phyloP scores from a whole-genome alignment of 2,113 vertebrate genomes.

The Grammomys surdaster region DNA sequence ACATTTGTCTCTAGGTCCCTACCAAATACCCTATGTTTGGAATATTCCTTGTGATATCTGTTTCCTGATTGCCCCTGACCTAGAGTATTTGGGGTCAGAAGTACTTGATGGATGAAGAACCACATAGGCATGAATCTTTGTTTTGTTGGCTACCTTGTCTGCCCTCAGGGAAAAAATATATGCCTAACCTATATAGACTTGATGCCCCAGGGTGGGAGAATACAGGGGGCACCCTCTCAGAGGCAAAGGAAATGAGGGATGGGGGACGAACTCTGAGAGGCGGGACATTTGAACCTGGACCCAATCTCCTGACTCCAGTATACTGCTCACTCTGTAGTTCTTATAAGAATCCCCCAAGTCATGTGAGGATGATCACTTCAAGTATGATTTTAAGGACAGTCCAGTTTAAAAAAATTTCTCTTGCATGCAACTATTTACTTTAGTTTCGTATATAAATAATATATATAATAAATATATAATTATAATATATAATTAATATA shows the following conservation, averaged over 20 bases:
- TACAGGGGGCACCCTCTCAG: too few species aligned
- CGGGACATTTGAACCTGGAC: too few species aligned
- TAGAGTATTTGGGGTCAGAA: conserved; percentile 19
- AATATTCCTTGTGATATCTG: background rate
- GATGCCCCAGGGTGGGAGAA: too few species aligned
- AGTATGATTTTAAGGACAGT: background rate
- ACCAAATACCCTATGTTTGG: background rate
- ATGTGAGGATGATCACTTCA: background rate
- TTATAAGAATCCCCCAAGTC: background rate
- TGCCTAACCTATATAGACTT: too few species aligned
- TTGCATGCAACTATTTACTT: background rate
- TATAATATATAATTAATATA: too few species aligned
- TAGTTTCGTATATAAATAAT: background rate
- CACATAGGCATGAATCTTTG: background rate
- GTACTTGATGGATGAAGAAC: background rate
- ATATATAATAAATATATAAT: too few species aligned
- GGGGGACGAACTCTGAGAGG: too few species aligned
- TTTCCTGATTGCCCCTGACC: background rate
- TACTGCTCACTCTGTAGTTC: background rate
- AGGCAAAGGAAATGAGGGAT: too few species aligned
- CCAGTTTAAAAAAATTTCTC: background rate
- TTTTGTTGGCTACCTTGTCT: too few species aligned
- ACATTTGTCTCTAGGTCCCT: background rate
- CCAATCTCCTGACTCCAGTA: background rate
- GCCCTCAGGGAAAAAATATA: too few species aligned